phyloP scores from a whole-genome alignment of 2,797 vertebrate species.

The Cyprinella venusta region DNA sequence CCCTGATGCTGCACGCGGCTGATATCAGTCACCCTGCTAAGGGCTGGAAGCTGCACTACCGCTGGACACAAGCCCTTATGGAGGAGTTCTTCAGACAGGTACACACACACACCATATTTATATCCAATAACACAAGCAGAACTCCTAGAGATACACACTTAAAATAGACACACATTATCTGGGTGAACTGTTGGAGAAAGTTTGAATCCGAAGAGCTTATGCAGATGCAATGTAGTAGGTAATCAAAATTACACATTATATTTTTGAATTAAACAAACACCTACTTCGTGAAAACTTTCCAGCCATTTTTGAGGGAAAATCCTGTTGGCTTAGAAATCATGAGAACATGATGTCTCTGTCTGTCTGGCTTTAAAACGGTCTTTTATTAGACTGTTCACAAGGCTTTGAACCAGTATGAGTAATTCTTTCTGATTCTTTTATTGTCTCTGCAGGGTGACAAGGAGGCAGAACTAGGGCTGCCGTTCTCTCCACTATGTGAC shows the following conservation, averaged over 20 bases:
- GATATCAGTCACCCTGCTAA: constrained; percentile 99
- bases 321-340: background rate
- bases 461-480: constrained; percentile 92
- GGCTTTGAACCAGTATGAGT: background rate
- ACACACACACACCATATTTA: background rate
- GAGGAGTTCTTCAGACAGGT: constrained; percentile 99
- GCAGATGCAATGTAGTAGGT: background rate
- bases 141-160: background rate
- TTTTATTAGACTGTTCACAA: background rate
- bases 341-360: background rate
- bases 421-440: constrained; percentile 33
- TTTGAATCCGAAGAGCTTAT: background rate
- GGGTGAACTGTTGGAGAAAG: background rate
- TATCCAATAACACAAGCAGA: constrained; percentile 18
- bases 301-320: background rate
- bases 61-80: constrained; percentile 97
- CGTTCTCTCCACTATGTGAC: constrained; percentile 97
- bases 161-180: constrained; percentile 12
- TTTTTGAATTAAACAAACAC: background rate
- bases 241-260: background rate
- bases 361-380: background rate
- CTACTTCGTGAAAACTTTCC: background rate
- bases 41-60: constrained; percentile 91
- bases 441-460: constrained; percentile 88
- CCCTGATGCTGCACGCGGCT: constrained; percentile 96